A percentile compares a stretch with the other conserved stretches of the same genome.
These are phyloP conservation scores for Thecocarcelia acutangulata DNA, from an alignment of 2,888 invertebrate species.

Conservation along the genomic window DNA sequence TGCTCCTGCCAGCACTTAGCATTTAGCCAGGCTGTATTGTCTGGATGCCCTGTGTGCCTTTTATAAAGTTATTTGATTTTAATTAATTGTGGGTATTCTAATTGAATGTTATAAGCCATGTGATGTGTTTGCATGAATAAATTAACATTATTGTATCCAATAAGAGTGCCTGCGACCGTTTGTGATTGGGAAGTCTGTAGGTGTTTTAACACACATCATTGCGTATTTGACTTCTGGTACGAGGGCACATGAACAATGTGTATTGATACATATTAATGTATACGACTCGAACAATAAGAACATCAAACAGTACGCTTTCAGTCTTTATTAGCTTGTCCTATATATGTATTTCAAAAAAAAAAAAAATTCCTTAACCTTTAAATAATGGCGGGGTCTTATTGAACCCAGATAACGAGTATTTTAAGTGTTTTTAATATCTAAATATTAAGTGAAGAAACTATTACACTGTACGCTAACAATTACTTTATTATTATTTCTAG, in stretches of 20 bases:
- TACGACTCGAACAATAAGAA: not conserved
- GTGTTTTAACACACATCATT: not conserved
- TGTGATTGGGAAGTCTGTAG: not conserved
- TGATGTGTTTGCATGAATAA: constrained; percentile 60
- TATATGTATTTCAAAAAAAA: not conserved
- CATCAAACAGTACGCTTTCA: not conserved
- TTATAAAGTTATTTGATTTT: constrained; percentile 64
- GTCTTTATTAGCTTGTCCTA: constrained; percentile 1
- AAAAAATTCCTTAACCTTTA: not conserved
- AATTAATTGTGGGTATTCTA: constrained; percentile 69
- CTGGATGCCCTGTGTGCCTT: constrained; percentile 40
- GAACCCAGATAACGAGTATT: no score
- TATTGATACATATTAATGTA: constrained; percentile 24
- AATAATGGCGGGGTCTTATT: no score
- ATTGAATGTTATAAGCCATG: constrained; percentile 64
- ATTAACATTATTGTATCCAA: constrained; percentile 44
- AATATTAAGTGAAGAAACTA: no score
- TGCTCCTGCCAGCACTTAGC: not conserved
- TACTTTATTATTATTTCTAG: no score
- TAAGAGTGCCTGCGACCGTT: constrained; percentile 1
- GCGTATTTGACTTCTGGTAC: constrained; percentile 13
- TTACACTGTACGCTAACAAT: no score
- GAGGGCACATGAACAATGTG: not conserved
- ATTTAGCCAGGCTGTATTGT: constrained; percentile 28
- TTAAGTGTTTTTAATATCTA: no score